Percentiles rank a stretch among this genome's conserved stretches.
Conservation (phyloP, 2,888 invertebrate genomes). For the Phengaris arion region DNA sequence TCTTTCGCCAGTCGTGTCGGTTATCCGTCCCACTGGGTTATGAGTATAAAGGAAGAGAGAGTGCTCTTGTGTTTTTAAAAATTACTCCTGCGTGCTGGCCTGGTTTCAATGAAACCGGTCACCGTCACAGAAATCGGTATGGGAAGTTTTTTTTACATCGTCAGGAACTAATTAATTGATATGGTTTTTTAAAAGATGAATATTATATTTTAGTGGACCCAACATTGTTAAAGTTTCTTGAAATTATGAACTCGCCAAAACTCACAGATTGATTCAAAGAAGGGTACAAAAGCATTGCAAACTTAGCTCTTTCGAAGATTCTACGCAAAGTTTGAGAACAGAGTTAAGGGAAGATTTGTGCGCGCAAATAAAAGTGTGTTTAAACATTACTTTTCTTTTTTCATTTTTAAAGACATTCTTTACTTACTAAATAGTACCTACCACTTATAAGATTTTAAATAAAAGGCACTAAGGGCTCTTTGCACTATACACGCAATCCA, state of each 20-base stretch:
- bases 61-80: too few relatives aligned
- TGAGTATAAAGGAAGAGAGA: too few relatives aligned
- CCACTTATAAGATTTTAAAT: neutral
- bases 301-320: slow-evolving; percentile 58
- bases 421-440: neutral
- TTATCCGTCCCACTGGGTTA: too few relatives aligned
- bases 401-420: too few relatives aligned
- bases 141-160: neutral
- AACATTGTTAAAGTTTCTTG: slow-evolving; percentile 50
- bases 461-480: neutral
- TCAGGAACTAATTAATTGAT: neutral
- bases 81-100: too few relatives aligned
- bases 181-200: slow-evolving; percentile 38
- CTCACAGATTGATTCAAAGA: slow-evolving; percentile 58
- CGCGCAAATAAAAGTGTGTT: slow-evolving; percentile 13
- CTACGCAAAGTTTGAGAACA: slow-evolving; percentile 42
- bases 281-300: slow-evolving; percentile 47
- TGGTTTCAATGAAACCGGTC: too few relatives aligned
- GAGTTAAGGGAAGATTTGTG: slow-evolving; percentile 31
- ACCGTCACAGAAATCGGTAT: too few relatives aligned
- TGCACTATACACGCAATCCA: neutral
- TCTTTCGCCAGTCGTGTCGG: too few relatives aligned
- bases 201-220: slow-evolving; percentile 48
- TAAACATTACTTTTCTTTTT: too few relatives aligned
- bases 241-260: slow-evolving; percentile 58